Evolutionary conservation across 2,113 vertebrate species (phyloP).

Genomic region (Origma solitaria): DNA sequence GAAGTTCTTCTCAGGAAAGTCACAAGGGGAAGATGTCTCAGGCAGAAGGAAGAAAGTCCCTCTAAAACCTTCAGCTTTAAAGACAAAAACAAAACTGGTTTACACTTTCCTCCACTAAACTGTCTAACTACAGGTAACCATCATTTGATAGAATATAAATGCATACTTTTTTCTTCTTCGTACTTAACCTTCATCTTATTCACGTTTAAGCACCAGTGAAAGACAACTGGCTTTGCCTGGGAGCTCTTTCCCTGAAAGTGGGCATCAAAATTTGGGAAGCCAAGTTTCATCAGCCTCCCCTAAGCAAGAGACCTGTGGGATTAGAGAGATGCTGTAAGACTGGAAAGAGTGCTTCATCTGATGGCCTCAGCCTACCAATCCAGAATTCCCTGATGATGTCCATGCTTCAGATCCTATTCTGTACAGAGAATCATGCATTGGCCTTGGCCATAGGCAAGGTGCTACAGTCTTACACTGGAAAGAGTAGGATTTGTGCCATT

Average conservation of each 20-base stretch:
- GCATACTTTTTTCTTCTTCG: not conserved
- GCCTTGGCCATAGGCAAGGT: not conserved
- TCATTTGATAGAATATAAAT: not conserved
- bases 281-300: not conserved
- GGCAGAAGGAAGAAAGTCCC: not conserved
- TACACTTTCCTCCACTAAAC: not conserved
- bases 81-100: not conserved
- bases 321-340: not conserved
- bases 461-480: not conserved
- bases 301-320: not conserved
- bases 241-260: not conserved
- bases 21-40: rapidly evolving
- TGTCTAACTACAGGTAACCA: not conserved
- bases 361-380: not conserved
- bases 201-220: not conserved
- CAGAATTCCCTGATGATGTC: not conserved
- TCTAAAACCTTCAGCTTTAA: not conserved
- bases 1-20: not conserved
- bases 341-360: not conserved
- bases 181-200: not conserved
- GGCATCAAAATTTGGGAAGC: not conserved
- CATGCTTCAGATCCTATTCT: not conserved
- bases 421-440: not conserved
- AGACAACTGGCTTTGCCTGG: not conserved
- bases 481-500: not conserved